Base-by-base conservation (phyloP, 2,888 invertebrate species). In the Ichneumoninae sp. region DNA sequence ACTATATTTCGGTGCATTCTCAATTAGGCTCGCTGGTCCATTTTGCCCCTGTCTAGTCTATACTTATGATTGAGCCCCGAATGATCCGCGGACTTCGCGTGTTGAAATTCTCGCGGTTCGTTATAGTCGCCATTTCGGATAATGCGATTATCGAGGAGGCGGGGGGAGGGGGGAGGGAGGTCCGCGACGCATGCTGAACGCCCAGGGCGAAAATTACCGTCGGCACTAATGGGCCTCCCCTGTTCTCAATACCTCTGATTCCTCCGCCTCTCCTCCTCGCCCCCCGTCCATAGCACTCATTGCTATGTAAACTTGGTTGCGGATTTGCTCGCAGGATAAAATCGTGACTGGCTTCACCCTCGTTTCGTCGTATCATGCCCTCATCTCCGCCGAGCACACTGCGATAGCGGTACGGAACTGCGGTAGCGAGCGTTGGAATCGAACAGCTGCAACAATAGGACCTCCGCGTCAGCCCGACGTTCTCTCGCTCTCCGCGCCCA, bases 281-380 rank as follows among this genome's bases (percentile, higher is more conserved):
- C 22, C 33, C 16, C 19, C 52, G 16, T 60, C 3, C 36, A 65
- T 30, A 65, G 8, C 26, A 26, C 50, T 22, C 50, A 75, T 65
- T 65, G 65, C 75, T 50, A 75, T 75, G 75, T 75, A 75, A 75
- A 75, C 65, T 65, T 36, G 65, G 19, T 65, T 75, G 65, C 19
- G 50, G 62, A 74, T 74, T 74, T 50, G 30, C 16, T 30, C 57
- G 57, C 26, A 13, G 44, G n/a, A 13, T 16, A 52, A 74, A 50
- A 52, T 65, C 75, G 65, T 65, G 65, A 75, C 75, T 75, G 65
- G 50, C 19, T 30, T 65, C 62, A 65, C 19, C 16, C 62, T 33
- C 50, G 52, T 62, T 62, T 65, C 19, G 22, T 19, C 75, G 36
- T 75, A 75, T 74, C 62, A 47, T 7, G 30, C 65, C 30, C 36